Conservation (phyloP, 2,888 invertebrate species). For the Theodoxus fluviatilis region DNA sequence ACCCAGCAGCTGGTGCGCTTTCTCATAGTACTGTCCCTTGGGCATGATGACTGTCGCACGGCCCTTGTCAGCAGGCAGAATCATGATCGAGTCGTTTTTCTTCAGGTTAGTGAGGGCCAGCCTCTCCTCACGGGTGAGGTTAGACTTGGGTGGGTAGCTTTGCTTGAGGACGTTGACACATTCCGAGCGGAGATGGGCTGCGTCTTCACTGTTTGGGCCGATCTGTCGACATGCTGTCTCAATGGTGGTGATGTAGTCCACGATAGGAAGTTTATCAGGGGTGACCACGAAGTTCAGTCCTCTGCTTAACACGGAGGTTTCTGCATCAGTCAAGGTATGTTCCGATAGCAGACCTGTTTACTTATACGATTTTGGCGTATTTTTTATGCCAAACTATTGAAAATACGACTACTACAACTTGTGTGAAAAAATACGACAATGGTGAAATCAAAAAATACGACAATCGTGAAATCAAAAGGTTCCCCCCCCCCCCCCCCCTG, state of each 20-base stretch:
- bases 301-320: background rate
- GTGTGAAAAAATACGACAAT: no score
- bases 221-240: background rate
- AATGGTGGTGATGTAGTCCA: conserved; percentile 5
- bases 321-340: background rate
- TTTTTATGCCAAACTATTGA: no score
- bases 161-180: background rate
- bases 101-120: background rate
- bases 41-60: conserved; percentile 3
- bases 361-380: no score
- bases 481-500: no score
- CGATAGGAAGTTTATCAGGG: background rate
- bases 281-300: background rate
- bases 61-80: conserved; percentile 5
- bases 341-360: no score
- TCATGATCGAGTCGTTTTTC: background rate
- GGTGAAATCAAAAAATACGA: no score
- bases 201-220: background rate
- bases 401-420: no score
- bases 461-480: no score
- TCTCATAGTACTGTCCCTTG: background rate
- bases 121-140: background rate
- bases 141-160: conserved; percentile 5
- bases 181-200: background rate
- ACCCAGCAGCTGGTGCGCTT: background rate